Base-by-base conservation (phyloP, 2,113 vertebrate genomes). In the Aegypius monachus region DNA sequence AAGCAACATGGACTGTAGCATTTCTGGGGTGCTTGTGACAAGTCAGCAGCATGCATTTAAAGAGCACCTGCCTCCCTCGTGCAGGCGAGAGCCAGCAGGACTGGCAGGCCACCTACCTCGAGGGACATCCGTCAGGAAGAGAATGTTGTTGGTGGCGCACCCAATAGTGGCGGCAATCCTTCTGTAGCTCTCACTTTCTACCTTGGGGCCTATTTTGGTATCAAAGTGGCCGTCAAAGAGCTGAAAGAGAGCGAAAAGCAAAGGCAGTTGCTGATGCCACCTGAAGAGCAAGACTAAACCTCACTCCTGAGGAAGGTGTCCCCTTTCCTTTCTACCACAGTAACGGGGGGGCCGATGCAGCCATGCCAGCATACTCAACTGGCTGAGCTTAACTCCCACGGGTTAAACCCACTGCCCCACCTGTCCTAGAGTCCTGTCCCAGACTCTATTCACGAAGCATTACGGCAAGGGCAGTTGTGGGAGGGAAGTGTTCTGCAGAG, bases 201-300 rank as follows among this genome's bases (percentile, higher is more conserved):
- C 98, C 97, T 99, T 99, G 68, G 98, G 96, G 43, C 99, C 99
- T 94, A 99, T 98, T 86, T 98, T 99, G 55, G 99, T 99, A 95
- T 99, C 99, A 91, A 99, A 99, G 97, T 99, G 99, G 29, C 99
- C 99, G 3, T 99, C 99, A 12, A 99, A 98, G 78, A 99, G 98
- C 99, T 99, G 98, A 31, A 97, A 97, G 66, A 85, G 7, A 85
- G 15, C 48, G 13, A 42, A 74, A 55, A 84, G 47, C 40, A 84
- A 43, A 89, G 72, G 19, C 63, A 62, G 52, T 40, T 81, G 55
- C 26, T 70, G 52, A 89, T 61, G 17, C 19, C 9, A 53, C 47
- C 55, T 50, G 53, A 81, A 77, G 34, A 43, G n/a, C 48, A 61
- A 27, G 47, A 40, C 59, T 36, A 61, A 88, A 67, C n/a, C 22